Conservation (phyloP, 2,113 vertebrate genomes). For the Lepidothrix coronata region DNA sequence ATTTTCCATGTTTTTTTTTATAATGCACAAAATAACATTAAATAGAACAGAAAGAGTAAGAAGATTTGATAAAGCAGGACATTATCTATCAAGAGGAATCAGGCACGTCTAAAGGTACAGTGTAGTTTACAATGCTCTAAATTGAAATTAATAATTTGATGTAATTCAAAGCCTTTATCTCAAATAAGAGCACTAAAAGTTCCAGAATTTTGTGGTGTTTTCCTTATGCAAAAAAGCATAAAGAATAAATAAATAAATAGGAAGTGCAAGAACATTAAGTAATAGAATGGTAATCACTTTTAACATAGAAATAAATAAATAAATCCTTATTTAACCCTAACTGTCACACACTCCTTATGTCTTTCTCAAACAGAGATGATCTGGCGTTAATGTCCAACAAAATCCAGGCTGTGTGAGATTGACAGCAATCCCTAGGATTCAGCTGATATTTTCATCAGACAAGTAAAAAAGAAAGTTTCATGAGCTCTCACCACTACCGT, state of each 20-base stretch:
- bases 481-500: background rate
- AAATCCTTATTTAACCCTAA: conserved; percentile 46
- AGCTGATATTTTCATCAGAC: background rate
- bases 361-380: conserved; percentile 43
- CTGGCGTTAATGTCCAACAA: background rate
- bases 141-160: conserved; percentile 46
- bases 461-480: background rate
- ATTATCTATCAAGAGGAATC: background rate
- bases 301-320: conserved; percentile 21
- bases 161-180: conserved; percentile 46
- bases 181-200: conserved; percentile 18
- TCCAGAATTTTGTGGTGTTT: background rate
- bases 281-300: conserved; percentile 22
- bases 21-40: background rate
- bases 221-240: background rate
- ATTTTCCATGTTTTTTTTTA: background rate
- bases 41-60: background rate
- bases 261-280: conserved; percentile 36
- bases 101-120: background rate
- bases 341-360: background rate
- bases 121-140: conserved; percentile 5
- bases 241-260: conserved; percentile 49
- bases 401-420: background rate
- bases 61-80: background rate
- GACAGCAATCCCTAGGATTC: background rate